A percentile compares a stretch with the other conserved stretches of the same genome.
These are phyloP conservation scores for Pteronotus mesoamericanus DNA, from an alignment of 2,797 vertebrate species.

Conservation along the genomic window DNA sequence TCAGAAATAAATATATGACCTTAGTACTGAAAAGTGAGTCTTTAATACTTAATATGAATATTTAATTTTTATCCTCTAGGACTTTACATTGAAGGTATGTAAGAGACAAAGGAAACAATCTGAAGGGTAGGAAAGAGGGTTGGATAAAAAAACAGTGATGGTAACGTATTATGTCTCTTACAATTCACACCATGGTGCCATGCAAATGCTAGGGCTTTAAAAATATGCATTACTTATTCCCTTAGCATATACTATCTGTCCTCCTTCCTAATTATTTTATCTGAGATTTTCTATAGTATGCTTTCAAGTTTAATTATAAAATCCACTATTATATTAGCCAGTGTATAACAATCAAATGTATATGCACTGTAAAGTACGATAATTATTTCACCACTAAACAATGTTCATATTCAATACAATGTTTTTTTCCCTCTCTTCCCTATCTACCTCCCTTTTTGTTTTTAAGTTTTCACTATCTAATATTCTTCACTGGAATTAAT, in stretches of 20 bases:
- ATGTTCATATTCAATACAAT: not conserved
- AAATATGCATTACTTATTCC: not conserved
- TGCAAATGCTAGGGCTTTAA: not conserved
- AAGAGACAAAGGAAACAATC: not conserved
- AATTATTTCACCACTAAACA: not conserved
- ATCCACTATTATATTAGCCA: not conserved
- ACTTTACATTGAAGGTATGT: not conserved
- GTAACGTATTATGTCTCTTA: not conserved
- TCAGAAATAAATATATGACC: not conserved
- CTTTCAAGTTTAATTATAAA: not conserved
- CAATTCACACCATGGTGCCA: not conserved
- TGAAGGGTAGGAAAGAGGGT: not conserved
- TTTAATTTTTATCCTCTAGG: not conserved
- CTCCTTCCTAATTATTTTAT: not conserved
- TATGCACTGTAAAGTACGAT: not conserved
- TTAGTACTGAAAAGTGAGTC: not conserved
- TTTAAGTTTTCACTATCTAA: not conserved
- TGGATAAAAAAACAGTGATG: not conserved
- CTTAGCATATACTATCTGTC: not conserved
- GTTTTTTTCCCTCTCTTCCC: not conserved
- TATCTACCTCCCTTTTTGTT: not conserved
- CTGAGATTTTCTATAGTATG: not conserved
- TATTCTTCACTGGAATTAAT: not conserved
- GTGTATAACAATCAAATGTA: too few relatives aligned
- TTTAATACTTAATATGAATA: not conserved